Base-by-base conservation (phyloP, 1,140 invertebrate species). In the Tetragonula clypearis region DNA sequence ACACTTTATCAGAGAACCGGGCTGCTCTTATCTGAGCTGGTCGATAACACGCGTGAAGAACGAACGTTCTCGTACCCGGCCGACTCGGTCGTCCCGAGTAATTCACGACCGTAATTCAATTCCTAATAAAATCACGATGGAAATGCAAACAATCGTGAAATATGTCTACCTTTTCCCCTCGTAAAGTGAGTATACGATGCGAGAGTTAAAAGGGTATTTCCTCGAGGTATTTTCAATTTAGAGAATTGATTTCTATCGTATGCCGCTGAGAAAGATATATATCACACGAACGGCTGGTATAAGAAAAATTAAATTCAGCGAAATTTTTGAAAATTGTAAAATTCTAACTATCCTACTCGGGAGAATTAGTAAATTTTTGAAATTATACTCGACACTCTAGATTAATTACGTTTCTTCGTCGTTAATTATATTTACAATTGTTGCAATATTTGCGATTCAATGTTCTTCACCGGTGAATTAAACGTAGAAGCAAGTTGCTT, bases 31-130 rank as follows among this genome's bases (percentile, higher is more conserved):
- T 86, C 85, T 21, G 12, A 5, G 26, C n/a, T 26, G 78, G 81
- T 49, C 68, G 85, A 86, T 86, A 86, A 86, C 73, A 66, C 81
- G 53, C 79, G 23, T 17, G 58, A 65, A 58, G 56, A 77, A 23
- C 68, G 55, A 82, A 76, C 53, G 62, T 82, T 60, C 79, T 79
- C 84, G 71, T 73, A 30, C 56, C 55, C 76, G 19, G 41, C 35
- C 30, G 26, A 69, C 53, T 56, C 58, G 26, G 55, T 35, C 56
- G 12, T 56, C 14, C 14, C 41, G 26, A 30, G 30, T 62, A 53
- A 62, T 49, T 49, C 41, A 62, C 23, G 35, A 65, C 26, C 21
- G 26, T 56, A 35, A 79, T 69, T 79, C 35, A 26, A 65, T 65
- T 49, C 55, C 72, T 60, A 81, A 60, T 21, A 17, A 26, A 81